A percentile compares a stretch with the other conserved stretches of the same genome.
Conservation (phyloP, 2,113 vertebrate species). For the Eurypyga helias region DNA sequence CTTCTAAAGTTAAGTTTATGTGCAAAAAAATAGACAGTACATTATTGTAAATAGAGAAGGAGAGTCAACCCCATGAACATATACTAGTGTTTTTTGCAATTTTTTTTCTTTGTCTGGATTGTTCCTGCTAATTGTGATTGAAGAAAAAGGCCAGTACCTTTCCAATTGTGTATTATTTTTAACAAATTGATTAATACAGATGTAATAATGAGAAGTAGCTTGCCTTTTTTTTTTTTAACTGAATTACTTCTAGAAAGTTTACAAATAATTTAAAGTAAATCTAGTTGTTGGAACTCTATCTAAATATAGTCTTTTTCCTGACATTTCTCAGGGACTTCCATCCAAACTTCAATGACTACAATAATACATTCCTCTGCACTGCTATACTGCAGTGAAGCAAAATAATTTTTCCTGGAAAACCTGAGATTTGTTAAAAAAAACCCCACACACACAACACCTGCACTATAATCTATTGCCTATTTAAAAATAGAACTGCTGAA, state of each 20-base stretch:
- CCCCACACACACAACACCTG: too few relatives aligned
- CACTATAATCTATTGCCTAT: not conserved
- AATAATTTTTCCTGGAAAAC: not conserved
- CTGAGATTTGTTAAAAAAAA: not conserved
- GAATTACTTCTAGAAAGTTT: constrained; percentile 1
- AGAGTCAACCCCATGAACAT: not conserved
- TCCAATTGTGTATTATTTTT: constrained; percentile 12
- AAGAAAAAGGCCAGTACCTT: not conserved
- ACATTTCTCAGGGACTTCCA: not conserved
- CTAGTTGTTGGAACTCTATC: not conserved
- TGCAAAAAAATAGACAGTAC: not conserved
- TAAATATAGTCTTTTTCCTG: not conserved
- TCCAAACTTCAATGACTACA: not conserved
- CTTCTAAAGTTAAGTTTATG: not conserved
- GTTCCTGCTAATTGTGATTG: not conserved
- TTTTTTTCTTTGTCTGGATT: constrained; percentile 18
- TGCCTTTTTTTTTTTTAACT: not conserved
- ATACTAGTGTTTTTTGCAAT: constrained; percentile 28
- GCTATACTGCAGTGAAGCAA: not conserved
- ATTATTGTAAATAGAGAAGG: not conserved
- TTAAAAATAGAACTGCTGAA: not conserved
- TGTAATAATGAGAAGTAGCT: not conserved
- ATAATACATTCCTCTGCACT: not conserved
- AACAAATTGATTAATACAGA: not conserved
- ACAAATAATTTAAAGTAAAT: not conserved